Percentiles rank a stretch among this genome's conserved stretches.
phyloP scores from a whole-genome alignment of 2,888 invertebrate genomes.

The Phymatocera aterrima region DNA sequence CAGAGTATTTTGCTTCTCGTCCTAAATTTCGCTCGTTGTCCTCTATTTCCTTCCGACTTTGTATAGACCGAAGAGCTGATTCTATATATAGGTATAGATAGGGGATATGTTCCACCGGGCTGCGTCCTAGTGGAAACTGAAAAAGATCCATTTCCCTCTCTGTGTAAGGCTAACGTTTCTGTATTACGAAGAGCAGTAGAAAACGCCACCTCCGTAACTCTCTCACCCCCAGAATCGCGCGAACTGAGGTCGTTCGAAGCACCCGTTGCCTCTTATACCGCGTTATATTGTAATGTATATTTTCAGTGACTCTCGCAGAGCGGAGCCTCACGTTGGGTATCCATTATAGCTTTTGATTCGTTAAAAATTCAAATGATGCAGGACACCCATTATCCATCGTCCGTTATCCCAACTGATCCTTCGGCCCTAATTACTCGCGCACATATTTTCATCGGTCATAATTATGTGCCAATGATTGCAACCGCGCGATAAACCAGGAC shows the following conservation, averaged over 20 bases:
- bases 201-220: constrained; percentile 30
- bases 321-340: not conserved
- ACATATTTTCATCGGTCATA: no score
- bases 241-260: constrained; percentile 63
- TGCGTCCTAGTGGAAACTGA: constrained; percentile 27
- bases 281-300: constrained; percentile 55
- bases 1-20: not conserved
- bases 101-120: constrained; percentile 2
- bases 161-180: not conserved
- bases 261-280: constrained; percentile 63
- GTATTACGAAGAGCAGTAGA: no score
- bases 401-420: no score
- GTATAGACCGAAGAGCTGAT: not conserved
- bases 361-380: constrained; percentile 33
- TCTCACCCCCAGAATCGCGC: constrained; percentile 40
- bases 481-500: no score
- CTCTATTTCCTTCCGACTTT: no score
- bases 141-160: constrained; percentile 44
- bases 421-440: no score
- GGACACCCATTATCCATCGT: not conserved
- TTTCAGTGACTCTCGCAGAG: constrained; percentile 50
- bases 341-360: constrained; percentile 24
- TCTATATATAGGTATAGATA: not conserved
- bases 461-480: no score
- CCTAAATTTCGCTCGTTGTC: not conserved